Base-by-base conservation (phyloP, 2,888 invertebrate genomes). In the Apoda limacodes region DNA sequence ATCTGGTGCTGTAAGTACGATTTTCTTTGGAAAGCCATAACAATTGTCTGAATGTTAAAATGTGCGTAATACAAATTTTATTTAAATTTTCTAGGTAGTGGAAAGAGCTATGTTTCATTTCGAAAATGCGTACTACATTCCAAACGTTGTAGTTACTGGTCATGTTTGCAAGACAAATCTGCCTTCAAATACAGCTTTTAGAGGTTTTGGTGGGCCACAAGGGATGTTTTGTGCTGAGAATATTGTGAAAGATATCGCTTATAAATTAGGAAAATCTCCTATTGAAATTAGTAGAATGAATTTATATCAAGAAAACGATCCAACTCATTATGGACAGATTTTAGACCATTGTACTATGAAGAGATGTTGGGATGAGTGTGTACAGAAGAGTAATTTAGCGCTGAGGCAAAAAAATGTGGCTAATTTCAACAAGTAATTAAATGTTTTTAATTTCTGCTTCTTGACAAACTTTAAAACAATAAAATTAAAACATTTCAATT, bases 131-230 rank as follows among this genome's bases (percentile, higher is more conserved):
- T 97, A 96, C 64, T 84, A 84, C 42, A 86, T 95, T 39, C 90
- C 90, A 0, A 87, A 89, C 44, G 82, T 88, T 0, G 83, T 85
- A 41, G 85, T 92, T 0, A 83, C 76, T 7, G 92, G 92, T 0
- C 85, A 85, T 52, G 76, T 88, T 7, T 97, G 96, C 55, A 89
- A 85, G 67, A 98, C 97, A 0, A 95, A 98, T 75, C 63, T 93
- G 28, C 88, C 95, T 0, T 94, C 95, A 0, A 95, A 95, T 58
- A 97, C 96, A 0, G 97, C 97, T 0, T 97, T 96, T 54, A 82
- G 97, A 48, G 95, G 95, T 2, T 95, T 95, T 52, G 95, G 95
- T 4, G 93, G 88, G 0, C 95, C 95, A 0, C 95, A 95, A 58
- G 94, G 90, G 14, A 93, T 95, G 93, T 90, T 92, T 55, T 85